phyloP scores from a whole-genome alignment of 2,113 vertebrate species.

The Gavialis gangeticus region DNA sequence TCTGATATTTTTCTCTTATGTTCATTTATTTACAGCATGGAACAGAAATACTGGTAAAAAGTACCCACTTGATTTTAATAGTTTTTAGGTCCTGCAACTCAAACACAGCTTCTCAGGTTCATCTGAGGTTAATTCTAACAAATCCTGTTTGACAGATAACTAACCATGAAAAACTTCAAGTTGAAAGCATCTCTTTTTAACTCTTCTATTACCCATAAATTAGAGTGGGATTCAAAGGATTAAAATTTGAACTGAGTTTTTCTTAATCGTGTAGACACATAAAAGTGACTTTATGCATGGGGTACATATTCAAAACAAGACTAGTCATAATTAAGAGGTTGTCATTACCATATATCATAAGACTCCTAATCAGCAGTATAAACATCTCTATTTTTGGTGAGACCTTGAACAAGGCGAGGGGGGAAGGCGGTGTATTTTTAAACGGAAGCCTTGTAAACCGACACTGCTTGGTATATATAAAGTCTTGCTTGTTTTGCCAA shows the following conservation, averaged over 20 bases:
- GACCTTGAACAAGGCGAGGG: conserved; percentile 21
- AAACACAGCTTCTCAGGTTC: background rate
- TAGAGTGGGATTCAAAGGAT: background rate
- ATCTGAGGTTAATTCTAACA: background rate
- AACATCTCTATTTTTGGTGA: conserved; percentile 25
- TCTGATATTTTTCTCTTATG: background rate
- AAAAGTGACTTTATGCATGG: background rate
- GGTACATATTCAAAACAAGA: background rate
- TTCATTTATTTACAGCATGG: background rate
- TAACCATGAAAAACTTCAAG: background rate
- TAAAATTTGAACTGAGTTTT: conserved; percentile 10
- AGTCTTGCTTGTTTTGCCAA: conserved; percentile 56
- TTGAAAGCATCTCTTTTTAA: background rate
- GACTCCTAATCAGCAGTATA: background rate
- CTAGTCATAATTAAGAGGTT: conserved; percentile 6
- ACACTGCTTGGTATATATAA: conserved; percentile 64
- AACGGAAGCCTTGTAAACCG: conserved; percentile 65
- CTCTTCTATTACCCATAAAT: background rate
- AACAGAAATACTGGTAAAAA: no score
- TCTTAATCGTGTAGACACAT: background rate
- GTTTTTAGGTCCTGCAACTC: background rate
- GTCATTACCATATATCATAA: background rate
- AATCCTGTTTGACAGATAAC: background rate
- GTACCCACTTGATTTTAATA: no score
- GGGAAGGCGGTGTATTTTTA: conserved; percentile 75